Evolutionary conservation across 2,113 vertebrate species (phyloP), one percentile per base, ranked within the genome.

Genomic region (Choloepus hoffmanni): DNA sequence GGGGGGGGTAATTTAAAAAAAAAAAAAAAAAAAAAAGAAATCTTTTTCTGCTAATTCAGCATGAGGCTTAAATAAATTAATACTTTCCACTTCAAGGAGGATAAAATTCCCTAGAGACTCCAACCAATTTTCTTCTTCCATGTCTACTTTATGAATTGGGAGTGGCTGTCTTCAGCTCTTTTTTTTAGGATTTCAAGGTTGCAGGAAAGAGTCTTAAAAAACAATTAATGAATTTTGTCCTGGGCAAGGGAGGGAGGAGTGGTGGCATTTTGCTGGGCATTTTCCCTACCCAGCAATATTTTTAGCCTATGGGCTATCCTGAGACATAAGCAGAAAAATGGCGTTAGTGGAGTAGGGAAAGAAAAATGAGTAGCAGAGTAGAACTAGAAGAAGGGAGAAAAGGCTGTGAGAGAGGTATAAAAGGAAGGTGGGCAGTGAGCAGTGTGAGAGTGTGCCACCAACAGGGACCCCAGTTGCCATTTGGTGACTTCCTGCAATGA

Each of bases 141-240:
- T 45, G 30, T 4, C n/a, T 2, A 74, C 5, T 83, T 21, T 92
- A 24, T 48, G 94, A 68, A 87, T 73, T 81, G 23, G 53, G 77
- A n/a, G n/a, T 92, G 23, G 63, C 43, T 84, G 1, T 84, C 70
- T 84, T 33, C 19, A 85, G 55, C 15, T 15, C 48, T 50, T 11
- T 85, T 40, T n/a, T 77, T 9, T 30, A 74, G 40, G 26, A 78
- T 78, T 92, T 77, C 77, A 40, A 90, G 40, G 3, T 74, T 92
- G 12, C 16, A 83, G 63, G 12, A 13, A 73, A 94, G 70, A 82
- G 36, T 79, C 76, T 95, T 74, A 48, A 77, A 94, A 94, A 48
- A 30, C 15, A 15, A 3, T 73, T 23, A 81, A 68, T 53, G n/a
- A 33, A 23, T 89, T 92, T 89, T 84, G 68, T 92, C 10, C 30